Conservation (phyloP, 92 coral and sea anemone species). For the Ricordea florida region DNA sequence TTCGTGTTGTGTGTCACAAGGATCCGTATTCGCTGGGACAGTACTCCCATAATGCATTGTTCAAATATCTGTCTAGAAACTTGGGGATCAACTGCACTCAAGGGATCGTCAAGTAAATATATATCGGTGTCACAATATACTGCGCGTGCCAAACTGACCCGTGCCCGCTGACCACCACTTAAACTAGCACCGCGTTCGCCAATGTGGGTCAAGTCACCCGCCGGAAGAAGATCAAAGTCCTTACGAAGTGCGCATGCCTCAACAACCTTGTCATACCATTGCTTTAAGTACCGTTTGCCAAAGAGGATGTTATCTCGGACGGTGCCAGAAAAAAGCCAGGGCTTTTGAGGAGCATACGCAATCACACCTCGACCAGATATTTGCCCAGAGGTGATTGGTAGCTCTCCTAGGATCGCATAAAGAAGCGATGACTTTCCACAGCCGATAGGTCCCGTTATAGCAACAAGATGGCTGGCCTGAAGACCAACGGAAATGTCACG, state of each 20-base stretch:
- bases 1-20: background rate
- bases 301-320: conserved; percentile 1
- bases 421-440: background rate
- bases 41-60: background rate
- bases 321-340: conserved; percentile 19
- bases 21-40: background rate
- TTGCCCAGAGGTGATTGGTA: background rate
- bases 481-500: background rate
- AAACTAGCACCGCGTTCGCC: conserved; percentile 28
- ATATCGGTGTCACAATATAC: conserved; percentile 10
- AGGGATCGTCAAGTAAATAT: conserved; percentile 1
- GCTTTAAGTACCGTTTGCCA: background rate
- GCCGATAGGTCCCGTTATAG: conserved; percentile 2
- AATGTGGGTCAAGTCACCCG: background rate
- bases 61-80: background rate
- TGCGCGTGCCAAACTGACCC: conserved; percentile 4
- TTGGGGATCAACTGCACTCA: background rate
- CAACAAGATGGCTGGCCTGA: background rate
- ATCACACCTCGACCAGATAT: background rate
- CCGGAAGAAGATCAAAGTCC: background rate
- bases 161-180: conserved; percentile 22
- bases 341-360: conserved; percentile 1
- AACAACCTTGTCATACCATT: background rate
- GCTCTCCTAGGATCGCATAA: background rate
- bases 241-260: background rate